Evolutionary conservation across 2,888 invertebrate species (phyloP).

Genomic region (Clusia tigrina): DNA sequence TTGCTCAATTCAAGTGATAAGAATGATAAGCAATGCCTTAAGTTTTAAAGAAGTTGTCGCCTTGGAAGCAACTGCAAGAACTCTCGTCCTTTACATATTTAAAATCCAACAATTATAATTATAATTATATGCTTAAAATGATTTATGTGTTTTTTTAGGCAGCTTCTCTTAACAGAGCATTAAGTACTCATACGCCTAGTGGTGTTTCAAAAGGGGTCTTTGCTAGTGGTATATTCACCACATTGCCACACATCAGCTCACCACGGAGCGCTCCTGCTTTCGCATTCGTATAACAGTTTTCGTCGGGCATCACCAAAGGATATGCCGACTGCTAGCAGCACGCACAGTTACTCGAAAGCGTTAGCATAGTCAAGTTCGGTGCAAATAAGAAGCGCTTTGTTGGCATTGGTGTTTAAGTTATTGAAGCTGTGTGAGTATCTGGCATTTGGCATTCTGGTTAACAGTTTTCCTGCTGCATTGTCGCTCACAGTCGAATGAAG

Average conservation of each 20-base stretch:
- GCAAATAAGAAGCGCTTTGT: conserved; percentile 17
- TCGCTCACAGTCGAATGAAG: neutral
- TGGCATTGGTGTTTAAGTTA: neutral
- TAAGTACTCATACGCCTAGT: neutral
- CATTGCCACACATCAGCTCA: neutral
- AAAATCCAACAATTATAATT: neutral
- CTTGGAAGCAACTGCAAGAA: no score
- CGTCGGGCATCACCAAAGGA: neutral
- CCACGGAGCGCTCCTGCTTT: conserved; percentile 7
- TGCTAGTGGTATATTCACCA: neutral
- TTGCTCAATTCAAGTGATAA: neutral
- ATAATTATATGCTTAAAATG: neutral
- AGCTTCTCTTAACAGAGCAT: neutral
- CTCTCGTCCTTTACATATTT: no score
- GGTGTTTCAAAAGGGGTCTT: neutral
- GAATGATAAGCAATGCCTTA: neutral
- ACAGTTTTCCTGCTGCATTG: neutral
- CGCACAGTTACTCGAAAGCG: conserved; percentile 50
- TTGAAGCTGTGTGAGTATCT: neutral
- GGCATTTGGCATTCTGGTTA: neutral
- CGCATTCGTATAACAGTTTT: conserved; percentile 43
- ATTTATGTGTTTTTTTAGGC: neutral
- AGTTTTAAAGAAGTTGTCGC: neutral
- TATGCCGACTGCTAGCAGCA: conserved; percentile 7
- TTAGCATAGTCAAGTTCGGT: conserved; percentile 45